These are phyloP conservation scores for Drosophila hawaiiensis DNA, from an alignment of 2,888 invertebrate species.

Conservation along the genomic window DNA sequence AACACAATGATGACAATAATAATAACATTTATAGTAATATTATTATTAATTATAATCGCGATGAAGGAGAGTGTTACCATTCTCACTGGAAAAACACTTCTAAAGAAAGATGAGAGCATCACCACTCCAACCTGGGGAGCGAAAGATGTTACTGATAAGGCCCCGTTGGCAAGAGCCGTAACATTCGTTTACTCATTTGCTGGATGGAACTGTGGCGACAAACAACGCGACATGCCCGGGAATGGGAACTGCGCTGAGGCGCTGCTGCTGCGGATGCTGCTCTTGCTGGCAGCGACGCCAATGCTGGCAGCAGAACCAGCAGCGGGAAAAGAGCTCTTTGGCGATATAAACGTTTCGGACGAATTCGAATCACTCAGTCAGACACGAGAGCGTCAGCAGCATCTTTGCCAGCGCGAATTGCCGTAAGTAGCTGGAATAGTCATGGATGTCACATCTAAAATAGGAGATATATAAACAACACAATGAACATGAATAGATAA, in stretches of 20 bases:
- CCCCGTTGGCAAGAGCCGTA: not conserved
- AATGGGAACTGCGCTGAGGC: constrained; percentile 4
- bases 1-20: too few species aligned
- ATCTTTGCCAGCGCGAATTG: constrained; percentile 75
- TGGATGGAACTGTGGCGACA: constrained; percentile 7
- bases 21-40: not conserved
- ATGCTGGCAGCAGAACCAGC: constrained; percentile 5
- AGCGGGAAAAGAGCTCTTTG: constrained; percentile 45
- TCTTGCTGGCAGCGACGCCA: constrained; percentile 15
- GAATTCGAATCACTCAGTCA: constrained; percentile 65
- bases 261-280: constrained; percentile 4
- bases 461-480: not conserved
- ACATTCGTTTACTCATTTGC: constrained; percentile 29
- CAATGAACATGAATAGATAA: not conserved
- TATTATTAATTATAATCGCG: not conserved
- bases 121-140: not conserved
- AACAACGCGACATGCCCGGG: constrained; percentile 33
- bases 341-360: constrained; percentile 47
- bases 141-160: constrained; percentile 35
- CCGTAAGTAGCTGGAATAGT: constrained; percentile 77
- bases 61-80: not conserved
- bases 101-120: not conserved
- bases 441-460: not conserved
- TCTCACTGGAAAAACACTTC: not conserved
- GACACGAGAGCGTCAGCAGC: constrained; percentile 54